A percentile compares a stretch with the other conserved stretches of the same genome.
Conservation (phyloP, 2,888 invertebrate species). For the Troides oblongomaculatus region DNA sequence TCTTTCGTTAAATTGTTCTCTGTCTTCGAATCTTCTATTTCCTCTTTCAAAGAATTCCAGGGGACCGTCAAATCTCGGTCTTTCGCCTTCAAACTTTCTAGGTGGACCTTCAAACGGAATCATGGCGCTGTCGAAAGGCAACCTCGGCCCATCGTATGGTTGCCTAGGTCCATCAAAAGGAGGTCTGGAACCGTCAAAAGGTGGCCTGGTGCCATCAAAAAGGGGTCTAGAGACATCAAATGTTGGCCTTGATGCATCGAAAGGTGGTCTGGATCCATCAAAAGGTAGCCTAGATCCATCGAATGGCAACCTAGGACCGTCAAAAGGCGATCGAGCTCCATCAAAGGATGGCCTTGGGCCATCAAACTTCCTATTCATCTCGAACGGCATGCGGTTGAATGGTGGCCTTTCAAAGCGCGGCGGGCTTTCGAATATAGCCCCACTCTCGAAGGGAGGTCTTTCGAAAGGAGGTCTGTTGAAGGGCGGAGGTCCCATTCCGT, state of each 20-base stretch:
- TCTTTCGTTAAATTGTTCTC: conserved; percentile 62
- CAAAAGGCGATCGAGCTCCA: conserved; percentile 51
- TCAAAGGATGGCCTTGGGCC: conserved; percentile 25
- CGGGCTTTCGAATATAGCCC: conserved; percentile 34
- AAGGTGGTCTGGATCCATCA: conserved; percentile 47
- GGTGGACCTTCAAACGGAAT: conserved; percentile 33
- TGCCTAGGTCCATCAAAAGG: conserved; percentile 45
- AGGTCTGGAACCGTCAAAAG: conserved; percentile 45
- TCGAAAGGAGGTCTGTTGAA: conserved; percentile 54
- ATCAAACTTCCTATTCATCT: conserved; percentile 49
- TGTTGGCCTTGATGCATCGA: conserved; percentile 52
- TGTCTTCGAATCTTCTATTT: conserved; percentile 65
- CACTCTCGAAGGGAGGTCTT: conserved; percentile 57
- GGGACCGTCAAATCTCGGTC: conserved; percentile 50
- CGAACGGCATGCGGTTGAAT: conserved; percentile 55
- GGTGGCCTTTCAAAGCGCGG: conserved; percentile 53
- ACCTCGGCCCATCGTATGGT: conserved; percentile 38
- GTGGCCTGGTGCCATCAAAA: conserved; percentile 48
- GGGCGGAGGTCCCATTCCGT: conserved; percentile 63
- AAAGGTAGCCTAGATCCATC: conserved; percentile 48
- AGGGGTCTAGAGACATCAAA: conserved; percentile 53
- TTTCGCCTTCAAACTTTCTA: conserved; percentile 37
- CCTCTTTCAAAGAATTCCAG: conserved; percentile 68
- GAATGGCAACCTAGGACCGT: conserved; percentile 48
- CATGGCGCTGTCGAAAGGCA: conserved; percentile 34